These are phyloP conservation scores for Thaumetopoea pityocampa DNA, from an alignment of 1,140 invertebrate genomes.

Conservation along the genomic window DNA sequence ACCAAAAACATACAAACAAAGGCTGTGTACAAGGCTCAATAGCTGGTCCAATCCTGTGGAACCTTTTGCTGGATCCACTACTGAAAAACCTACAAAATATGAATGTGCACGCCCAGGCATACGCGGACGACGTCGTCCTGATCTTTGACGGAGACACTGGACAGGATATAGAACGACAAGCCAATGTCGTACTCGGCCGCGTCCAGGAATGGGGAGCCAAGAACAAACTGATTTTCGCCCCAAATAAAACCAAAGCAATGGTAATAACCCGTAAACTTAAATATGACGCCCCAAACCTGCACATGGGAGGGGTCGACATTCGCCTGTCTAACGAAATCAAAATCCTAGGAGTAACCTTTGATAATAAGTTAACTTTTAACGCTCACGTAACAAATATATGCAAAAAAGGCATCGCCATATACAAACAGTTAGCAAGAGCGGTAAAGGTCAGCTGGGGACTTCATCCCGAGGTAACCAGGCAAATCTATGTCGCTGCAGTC, in stretches of 20 bases:
- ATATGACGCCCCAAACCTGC: not conserved
- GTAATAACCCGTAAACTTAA: not conserved
- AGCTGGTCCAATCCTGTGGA: not conserved
- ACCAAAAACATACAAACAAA: not conserved
- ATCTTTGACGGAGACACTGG: not conserved
- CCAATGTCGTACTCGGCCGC: no score
- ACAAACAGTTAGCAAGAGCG: not conserved
- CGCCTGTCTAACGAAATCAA: not conserved
- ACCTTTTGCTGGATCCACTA: not conserved
- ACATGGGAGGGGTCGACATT: constrained; percentile 1
- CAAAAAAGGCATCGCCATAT: not conserved
- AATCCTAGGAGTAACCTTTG: constrained; percentile 1
- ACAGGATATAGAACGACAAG: no score
- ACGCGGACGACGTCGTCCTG: not conserved
- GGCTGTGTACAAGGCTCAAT: constrained; percentile 10
- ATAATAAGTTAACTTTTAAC: not conserved
- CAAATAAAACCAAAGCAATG: not conserved
- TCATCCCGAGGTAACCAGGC: not conserved
- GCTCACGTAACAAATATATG: not conserved
- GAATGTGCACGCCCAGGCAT: not conserved
- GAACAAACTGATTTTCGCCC: no score
- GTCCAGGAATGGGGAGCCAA: no score
- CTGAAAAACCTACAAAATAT: not conserved
- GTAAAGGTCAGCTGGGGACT: not conserved
- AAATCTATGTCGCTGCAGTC: not conserved